Evolutionary conservation across 2,888 invertebrate species (phyloP), one percentile per base, ranked within the genome.

Genomic region (Plagodis dolabraria): DNA sequence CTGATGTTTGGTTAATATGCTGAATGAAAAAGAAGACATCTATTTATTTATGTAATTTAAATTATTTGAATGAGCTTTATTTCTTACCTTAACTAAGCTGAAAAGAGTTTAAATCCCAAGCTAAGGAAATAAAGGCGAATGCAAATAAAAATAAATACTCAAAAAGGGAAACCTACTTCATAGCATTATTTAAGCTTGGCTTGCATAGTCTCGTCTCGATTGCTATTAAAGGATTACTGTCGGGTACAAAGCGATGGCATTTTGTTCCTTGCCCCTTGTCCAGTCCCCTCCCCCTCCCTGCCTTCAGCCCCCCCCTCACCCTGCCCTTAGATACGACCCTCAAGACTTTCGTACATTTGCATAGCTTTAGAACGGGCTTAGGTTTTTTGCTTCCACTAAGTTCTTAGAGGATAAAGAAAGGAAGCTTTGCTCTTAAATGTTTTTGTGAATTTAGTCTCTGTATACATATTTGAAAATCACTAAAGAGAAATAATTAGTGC

Each of bases 331-430:
- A 71, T 61, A 67, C 77, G 79, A 81, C 86, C 88, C 86, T 87
- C 79, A 89, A 91, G 90, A 89, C 87, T 86, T 89, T 87, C 83
- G 82, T 82, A 87, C 85, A 92, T 92, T 92, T 92, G 89, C 91
- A 92, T 92, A 91, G 89, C 89, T 89, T 89, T 89, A 79, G 78
- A 80, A 61, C 63, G 57, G 44, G 85, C 85, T 89, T 83, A 88
- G 87, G 75, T 85, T 89, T 88, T 89, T 86, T 85, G 76, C 82
- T 80, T 76, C 76, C 71, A 70, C 80, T 80, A 75, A 79, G 80
- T 85, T 86, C 87, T 88, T 89, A 89, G 82, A 83, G 86, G 87
- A 89, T 88, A 86, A 87, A 85, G 81, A 71, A 80, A 79, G 70
- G 71, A 76, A 68, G 70, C 60, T 75, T 76, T 76, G 60, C 70